Evolutionary conservation across 2,888 invertebrate species (phyloP), one percentile per base, ranked within the genome.

Genomic region (Himalopsyche tibetana): DNA sequence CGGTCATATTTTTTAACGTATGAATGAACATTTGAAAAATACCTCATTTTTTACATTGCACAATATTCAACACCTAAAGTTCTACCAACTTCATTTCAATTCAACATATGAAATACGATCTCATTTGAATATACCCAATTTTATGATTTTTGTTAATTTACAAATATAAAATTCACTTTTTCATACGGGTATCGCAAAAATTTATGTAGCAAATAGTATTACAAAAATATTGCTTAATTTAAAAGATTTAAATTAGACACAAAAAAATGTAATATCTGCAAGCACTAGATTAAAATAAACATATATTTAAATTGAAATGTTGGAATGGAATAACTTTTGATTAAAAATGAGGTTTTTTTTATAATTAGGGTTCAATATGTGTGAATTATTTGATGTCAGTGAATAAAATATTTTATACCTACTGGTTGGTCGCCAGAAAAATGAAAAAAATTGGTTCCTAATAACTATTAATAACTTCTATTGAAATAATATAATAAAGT

Each of bases 361-460:
- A 55, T 84, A 51, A 84, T 86, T 84, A 85, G 51, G 45, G 51
- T 82, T 87, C 85, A 82, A 84, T 85, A 82, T 40, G 69, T 82
- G 81, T 86, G 80, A 84, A 74, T 85, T 82, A 81, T 85, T 87
- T 85, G 74, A 82, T 85, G 87, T 88, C 88, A 88, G 87, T 88
- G 87, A 87, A 85, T 85, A 74, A 88, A 87, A 87, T 88, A 87
- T 88, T 88, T 88, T 87, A 87, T 87, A 87, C 87, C 87, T 87
- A 88, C 89, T 89, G 89, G 89, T 89, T 84, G 86, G 84, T 89
- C 88, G 87, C 89, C 89, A 88, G 89, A 88, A 89, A 89, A 89
- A 89, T 87, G 87, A 87, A 88, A 89, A 88, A 89, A 89, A 89
- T 88, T 89, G 89, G 89, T 89, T 89, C 89, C 89, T 89, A 89